Percentiles rank a stretch among this genome's conserved stretches.
These are phyloP conservation scores for Henicopernis longicauda DNA, from an alignment of 2,113 vertebrate genomes.

Conservation along the genomic window DNA sequence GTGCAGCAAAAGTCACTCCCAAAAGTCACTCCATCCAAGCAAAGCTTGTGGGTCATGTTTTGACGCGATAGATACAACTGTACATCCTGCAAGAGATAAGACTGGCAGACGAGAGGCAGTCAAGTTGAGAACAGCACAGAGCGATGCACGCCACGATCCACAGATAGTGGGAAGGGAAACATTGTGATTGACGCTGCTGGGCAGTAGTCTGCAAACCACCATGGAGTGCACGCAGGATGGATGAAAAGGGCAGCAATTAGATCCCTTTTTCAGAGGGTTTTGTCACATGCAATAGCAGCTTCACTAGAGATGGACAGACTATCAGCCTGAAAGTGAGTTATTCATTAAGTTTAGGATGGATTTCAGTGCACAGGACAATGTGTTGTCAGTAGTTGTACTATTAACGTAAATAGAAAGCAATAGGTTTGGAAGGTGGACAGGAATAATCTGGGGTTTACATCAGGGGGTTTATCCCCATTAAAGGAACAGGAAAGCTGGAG, in stretches of 20 bases:
- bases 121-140: background rate
- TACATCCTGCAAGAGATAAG: background rate
- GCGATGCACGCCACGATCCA: fast-evolving
- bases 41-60: background rate
- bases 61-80: background rate
- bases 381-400: background rate
- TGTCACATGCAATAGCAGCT: background rate
- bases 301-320: background rate
- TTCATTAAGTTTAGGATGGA: background rate
- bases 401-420: background rate
- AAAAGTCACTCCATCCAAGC: background rate
- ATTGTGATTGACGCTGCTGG: background rate
- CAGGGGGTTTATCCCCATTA: background rate
- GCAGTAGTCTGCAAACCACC: background rate
- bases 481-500: background rate
- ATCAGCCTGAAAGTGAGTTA: background rate
- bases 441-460: background rate
- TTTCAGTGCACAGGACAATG: background rate
- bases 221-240: fast-evolving
- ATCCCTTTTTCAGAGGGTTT: background rate
- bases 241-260: background rate
- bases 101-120: background rate
- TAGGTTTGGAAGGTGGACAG: background rate
- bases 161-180: background rate
- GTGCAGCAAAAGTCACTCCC: background rate